These are phyloP conservation scores for Betta splendens DNA, from an alignment of 2,797 vertebrate species.

Conservation along the genomic window DNA sequence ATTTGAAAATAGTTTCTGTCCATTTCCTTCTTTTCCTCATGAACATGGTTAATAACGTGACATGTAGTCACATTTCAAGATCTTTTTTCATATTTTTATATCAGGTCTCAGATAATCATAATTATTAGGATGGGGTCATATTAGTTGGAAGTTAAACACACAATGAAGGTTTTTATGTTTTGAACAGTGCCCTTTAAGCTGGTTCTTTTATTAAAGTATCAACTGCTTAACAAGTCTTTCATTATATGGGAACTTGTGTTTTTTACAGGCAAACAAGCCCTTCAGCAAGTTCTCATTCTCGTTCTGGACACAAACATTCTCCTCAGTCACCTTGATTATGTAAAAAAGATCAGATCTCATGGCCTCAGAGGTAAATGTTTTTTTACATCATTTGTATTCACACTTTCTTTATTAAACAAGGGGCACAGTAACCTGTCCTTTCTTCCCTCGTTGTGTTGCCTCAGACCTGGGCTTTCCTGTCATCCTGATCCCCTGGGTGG, in stretches of 20 bases:
- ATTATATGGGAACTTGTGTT: background rate
- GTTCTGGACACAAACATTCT: conserved; percentile 95
- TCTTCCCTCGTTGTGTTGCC: background rate
- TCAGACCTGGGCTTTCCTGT: conserved; percentile 83
- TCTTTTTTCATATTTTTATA: too few species aligned
- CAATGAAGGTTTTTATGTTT: too few species aligned
- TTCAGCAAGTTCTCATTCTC: conserved; percentile 81
- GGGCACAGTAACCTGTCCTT: background rate
- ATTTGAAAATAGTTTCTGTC: background rate
- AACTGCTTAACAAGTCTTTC: background rate
- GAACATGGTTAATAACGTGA: background rate
- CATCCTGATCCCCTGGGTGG: conserved; percentile 94
- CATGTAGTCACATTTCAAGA: too few species aligned
- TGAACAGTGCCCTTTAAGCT: background rate
- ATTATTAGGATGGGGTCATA: too few species aligned
- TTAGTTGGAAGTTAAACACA: too few species aligned
- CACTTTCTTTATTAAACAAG: too few species aligned
- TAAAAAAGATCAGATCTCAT: conserved; percentile 83
- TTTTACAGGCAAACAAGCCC: conserved; percentile 72
- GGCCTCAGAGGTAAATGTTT: conserved; percentile 84
- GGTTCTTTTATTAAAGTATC: background rate
- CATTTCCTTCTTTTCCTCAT: background rate
- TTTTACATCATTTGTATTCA: background rate
- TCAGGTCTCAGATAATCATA: too few species aligned
- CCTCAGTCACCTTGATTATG: conserved; percentile 91